Evolutionary conservation across 2,797 vertebrate species (phyloP), one percentile per base, ranked within the genome.

Genomic region (Ctenopoma kingsleyae): DNA sequence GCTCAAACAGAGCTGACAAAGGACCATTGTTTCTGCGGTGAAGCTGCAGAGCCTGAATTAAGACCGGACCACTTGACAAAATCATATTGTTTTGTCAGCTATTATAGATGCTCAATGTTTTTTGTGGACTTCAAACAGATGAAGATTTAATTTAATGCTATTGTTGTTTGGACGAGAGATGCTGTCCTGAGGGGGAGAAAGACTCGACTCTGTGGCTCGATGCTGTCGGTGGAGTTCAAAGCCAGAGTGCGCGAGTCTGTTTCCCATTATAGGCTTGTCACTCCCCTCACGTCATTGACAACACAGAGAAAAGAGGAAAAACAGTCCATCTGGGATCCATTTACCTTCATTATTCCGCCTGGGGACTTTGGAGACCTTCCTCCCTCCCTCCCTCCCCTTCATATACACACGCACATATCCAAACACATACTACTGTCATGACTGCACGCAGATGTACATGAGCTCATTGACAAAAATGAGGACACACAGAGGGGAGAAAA

Each of bases 251-350:
- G 78, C 12, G 30, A 82, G 90, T 92, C 93, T 95, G 95, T 82
- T 94, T 94, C 93, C 89, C 87, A 93, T 95, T 95, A 94, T 84
- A 86, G 87, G 87, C 92, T 93, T 94, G 94, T 94, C 93, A 92
- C 92, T 94, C 93, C 92, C 87, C 91, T 94, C 93, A 94, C 93
- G 92, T 94, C 94, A 94, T 87, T 93, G 93, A 94, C 94, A 94
- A 92, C 91, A 87, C 69, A 67, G 75, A 80, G 82, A 85, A 86
- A 87, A 85, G 89, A 90, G 85, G 84, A 85, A 90, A 91, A 90
- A 84, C 87, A 86, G 80, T 67, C 89, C 94, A 95, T 95, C 92
- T 95, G 95, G 94, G 92, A 95, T 92, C 93, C 92, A 95, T 95
- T 95, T 93, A 85, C 85, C 88, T 93, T 95, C 93, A 95, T 95